A percentile compares a stretch with the other conserved stretches of the same genome.
Conservation (phyloP, 2,113 vertebrate genomes). For the Dipodomys merriami region DNA sequence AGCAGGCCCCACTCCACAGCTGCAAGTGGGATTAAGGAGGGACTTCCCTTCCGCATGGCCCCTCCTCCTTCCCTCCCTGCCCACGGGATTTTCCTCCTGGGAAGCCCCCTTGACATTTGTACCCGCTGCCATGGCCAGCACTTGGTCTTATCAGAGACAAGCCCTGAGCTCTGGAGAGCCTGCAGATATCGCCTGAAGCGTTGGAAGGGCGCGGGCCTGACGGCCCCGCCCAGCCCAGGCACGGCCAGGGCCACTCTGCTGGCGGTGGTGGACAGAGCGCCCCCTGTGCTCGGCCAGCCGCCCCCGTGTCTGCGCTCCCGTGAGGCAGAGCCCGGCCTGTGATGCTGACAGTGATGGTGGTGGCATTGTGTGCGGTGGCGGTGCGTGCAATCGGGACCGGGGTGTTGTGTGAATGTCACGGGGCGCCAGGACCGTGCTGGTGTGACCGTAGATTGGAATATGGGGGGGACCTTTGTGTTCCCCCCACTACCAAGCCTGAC, state of each 20-base stretch:
- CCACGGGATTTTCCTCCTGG: neutral
- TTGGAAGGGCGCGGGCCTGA: conserved; percentile 12
- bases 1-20: neutral
- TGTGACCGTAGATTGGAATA: no score
- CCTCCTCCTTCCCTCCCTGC: neutral
- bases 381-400: no score
- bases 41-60: neutral
- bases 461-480: no score
- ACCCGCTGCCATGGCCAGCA: conserved; percentile 13
- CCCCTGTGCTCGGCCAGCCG: neutral
- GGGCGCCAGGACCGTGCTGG: no score
- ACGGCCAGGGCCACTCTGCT: conserved; percentile 41
- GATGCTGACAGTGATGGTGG: no score
- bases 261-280: conserved; percentile 65
- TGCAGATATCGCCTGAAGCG: no score
- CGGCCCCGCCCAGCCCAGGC: conserved; percentile 55
- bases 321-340: no score
- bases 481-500: no score
- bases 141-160: conserved; percentile 57
- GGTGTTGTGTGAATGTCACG: no score
- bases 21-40: neutral
- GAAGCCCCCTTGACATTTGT: neutral
- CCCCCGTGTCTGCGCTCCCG: no score
- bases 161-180: conserved; percentile 22
- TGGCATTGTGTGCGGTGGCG: no score